phyloP scores from a whole-genome alignment of 2,888 invertebrate species.

The Hirtodrosophila alboralis region DNA sequence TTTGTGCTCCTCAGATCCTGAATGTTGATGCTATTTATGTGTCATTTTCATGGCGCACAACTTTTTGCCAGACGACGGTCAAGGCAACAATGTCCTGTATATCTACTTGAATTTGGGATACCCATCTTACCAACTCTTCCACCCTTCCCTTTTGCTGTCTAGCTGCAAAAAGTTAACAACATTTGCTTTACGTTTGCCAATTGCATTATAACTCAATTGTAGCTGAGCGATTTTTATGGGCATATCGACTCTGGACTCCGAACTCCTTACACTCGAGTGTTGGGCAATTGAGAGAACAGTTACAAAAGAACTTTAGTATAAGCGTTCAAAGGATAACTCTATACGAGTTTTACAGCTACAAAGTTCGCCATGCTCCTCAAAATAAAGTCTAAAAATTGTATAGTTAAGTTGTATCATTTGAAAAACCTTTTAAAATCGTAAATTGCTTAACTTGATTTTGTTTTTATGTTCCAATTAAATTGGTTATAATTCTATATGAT shows the following conservation, averaged over 20 bases:
- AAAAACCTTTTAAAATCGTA: no score
- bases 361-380: no score
- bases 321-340: conserved; percentile 8
- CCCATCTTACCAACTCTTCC: not conserved
- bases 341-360: conserved; percentile 3
- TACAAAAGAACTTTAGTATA: conserved; percentile 9
- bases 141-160: conserved; percentile 1
- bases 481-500: no score
- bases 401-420: no score
- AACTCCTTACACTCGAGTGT: conserved; percentile 38
- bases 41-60: conserved; percentile 66
- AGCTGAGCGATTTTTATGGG: conserved; percentile 72
- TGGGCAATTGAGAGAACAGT: conserved; percentile 29
- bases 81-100: conserved; percentile 67
- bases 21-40: conserved; percentile 71
- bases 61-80: conserved; percentile 53
- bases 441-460: no score
- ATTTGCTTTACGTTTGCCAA: conserved; percentile 78
- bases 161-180: conserved; percentile 68
- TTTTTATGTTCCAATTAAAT: no score
- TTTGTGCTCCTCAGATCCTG: conserved; percentile 59
- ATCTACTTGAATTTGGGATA: conserved; percentile 10
- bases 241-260: conserved; percentile 39
- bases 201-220: conserved; percentile 80
- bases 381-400: no score